phyloP scores from a whole-genome alignment of 2,113 vertebrate species.

The Aramus guarauna region DNA sequence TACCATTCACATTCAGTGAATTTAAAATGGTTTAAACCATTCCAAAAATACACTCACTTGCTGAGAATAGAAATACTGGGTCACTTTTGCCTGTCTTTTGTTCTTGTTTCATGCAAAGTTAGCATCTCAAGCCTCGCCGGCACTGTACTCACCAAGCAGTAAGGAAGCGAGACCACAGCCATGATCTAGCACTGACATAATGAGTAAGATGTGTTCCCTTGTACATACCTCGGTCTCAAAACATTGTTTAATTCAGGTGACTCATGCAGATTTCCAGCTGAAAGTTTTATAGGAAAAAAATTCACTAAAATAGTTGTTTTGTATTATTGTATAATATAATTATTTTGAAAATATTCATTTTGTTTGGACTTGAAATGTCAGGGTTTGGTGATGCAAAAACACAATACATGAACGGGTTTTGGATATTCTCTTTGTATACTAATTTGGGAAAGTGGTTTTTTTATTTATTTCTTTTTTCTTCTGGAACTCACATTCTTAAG shows the following conservation, averaged over 20 bases:
- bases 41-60: not conserved
- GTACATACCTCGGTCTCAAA: not conserved
- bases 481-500: not conserved
- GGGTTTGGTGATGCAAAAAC: not conserved
- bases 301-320: not conserved
- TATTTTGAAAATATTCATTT: not conserved
- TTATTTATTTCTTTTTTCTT: not conserved
- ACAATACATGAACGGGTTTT: not conserved
- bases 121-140: not conserved
- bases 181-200: not conserved
- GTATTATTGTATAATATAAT: not conserved
- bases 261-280: not conserved
- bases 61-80: not conserved
- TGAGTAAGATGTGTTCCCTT: not conserved
- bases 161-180: not conserved
- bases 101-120: not conserved
- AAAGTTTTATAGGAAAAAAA: not conserved
- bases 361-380: not conserved
- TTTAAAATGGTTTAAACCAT: not conserved
- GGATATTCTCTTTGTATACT: not conserved
- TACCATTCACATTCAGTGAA: not conserved
- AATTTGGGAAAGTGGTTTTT: not conserved
- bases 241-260: not conserved
- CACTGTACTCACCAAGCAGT: not conserved
- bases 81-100: not conserved